These are phyloP conservation scores for Chironomus tentans DNA, from an alignment of 2,888 invertebrate species.

Conservation along the genomic window DNA sequence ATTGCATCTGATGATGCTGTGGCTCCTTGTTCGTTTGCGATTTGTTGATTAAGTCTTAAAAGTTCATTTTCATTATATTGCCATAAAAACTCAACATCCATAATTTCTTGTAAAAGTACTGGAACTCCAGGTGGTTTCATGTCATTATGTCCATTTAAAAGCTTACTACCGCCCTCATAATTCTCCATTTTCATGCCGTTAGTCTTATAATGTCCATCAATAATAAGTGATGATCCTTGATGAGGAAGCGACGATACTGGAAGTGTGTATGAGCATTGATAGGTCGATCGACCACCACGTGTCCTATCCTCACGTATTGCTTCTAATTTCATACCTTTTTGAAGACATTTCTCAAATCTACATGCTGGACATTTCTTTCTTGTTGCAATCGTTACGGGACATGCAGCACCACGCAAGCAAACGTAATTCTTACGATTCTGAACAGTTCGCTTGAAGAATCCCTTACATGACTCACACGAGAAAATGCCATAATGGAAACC, in stretches of 20 bases:
- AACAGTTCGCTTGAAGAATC: constrained; percentile 97
- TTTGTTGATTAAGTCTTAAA: constrained; percentile 50
- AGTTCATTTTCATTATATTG: constrained; percentile 82
- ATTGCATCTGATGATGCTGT: constrained; percentile 30
- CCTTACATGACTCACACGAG: constrained; percentile 96
- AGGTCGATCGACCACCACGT: constrained; percentile 89
- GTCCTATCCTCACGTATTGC: constrained; percentile 93
- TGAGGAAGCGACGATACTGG: constrained; percentile 47
- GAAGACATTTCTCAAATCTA: constrained; percentile 89
- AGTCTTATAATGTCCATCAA: constrained; percentile 1
- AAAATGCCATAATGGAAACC: constrained; percentile 98
- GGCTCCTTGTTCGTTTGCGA: constrained; percentile 32
- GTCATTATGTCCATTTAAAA: background rate
- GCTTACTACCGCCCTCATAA: background rate
- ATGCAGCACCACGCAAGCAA: constrained; percentile 80
- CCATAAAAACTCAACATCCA: constrained; percentile 94
- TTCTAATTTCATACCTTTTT: constrained; percentile 95
- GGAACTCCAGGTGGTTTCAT: constrained; percentile 44
- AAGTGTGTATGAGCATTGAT: constrained; percentile 86
- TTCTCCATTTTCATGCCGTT: constrained; percentile 12
- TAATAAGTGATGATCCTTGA: background rate
- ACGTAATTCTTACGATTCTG: constrained; percentile 96
- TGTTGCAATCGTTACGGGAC: constrained; percentile 86
- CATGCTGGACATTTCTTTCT: constrained; percentile 96
- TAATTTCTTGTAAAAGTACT: constrained; percentile 66